These are phyloP conservation scores for Sebastolobus alascanus DNA, from an alignment of 2,797 vertebrate genomes.

Conservation along the genomic window DNA sequence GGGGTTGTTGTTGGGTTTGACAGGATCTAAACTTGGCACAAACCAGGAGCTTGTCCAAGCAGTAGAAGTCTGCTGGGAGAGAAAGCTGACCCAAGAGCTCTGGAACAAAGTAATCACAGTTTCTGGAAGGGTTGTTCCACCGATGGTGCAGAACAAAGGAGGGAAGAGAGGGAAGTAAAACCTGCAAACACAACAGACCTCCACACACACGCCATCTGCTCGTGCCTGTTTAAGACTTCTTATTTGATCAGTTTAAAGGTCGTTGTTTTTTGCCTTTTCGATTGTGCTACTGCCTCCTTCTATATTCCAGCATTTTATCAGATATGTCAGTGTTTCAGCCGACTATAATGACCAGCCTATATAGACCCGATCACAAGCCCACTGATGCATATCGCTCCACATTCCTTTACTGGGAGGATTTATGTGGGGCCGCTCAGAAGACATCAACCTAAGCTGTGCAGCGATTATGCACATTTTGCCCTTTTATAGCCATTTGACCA, in stretches of 20 bases:
- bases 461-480: too few species aligned
- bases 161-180: neutral
- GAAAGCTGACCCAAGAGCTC: neutral
- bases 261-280: too few species aligned
- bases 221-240: neutral
- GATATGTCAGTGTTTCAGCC: neutral
- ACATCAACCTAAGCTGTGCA: too few species aligned
- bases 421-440: neutral
- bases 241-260: neutral
- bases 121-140: neutral
- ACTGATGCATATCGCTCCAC: neutral
- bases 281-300: neutral
- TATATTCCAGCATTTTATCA: neutral
- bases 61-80: neutral
- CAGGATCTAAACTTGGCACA: neutral
- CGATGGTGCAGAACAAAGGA: constrained; percentile 7
- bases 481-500: too few species aligned
- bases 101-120: neutral
- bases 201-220: neutral
- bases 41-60: neutral
- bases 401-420: neutral
- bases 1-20: neutral
- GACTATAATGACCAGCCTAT: neutral
- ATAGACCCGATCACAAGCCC: neutral
- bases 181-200: constrained; percentile 15